Percentiles rank a stretch among this genome's conserved stretches.
phyloP scores from a whole-genome alignment of 2,113 vertebrate species.

The Athene noctua region DNA sequence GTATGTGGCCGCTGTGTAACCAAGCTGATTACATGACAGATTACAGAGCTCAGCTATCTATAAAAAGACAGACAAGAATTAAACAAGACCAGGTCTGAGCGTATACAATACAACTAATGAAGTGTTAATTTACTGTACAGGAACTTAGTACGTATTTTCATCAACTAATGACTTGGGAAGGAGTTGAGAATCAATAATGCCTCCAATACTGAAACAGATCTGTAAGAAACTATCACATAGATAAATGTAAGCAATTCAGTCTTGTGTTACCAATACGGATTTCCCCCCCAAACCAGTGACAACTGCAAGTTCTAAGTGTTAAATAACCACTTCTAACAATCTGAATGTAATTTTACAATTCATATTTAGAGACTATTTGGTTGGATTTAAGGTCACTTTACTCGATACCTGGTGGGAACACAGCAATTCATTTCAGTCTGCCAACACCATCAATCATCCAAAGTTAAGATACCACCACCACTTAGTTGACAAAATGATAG shows the following conservation, averaged over 20 bases:
- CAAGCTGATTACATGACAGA: neutral
- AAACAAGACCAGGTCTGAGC: neutral
- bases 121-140: slow-evolving; percentile 12
- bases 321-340: neutral
- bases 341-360: neutral
- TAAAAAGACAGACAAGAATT: slow-evolving; percentile 5
- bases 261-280: neutral
- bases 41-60: neutral
- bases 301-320: neutral
- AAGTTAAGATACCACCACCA: neutral
- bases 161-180: neutral
- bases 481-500: neutral
- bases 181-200: neutral
- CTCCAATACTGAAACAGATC: neutral
- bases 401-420: neutral
- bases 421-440: neutral
- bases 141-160: neutral
- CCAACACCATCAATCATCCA: neutral
- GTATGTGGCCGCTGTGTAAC: neutral
- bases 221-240: neutral
- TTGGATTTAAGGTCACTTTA: neutral
- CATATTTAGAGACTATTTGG: neutral
- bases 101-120: neutral
- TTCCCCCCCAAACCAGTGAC: neutral
- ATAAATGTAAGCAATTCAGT: neutral